phyloP scores from a whole-genome alignment of 2,888 invertebrate genomes.

The Cheilosia grossa region DNA sequence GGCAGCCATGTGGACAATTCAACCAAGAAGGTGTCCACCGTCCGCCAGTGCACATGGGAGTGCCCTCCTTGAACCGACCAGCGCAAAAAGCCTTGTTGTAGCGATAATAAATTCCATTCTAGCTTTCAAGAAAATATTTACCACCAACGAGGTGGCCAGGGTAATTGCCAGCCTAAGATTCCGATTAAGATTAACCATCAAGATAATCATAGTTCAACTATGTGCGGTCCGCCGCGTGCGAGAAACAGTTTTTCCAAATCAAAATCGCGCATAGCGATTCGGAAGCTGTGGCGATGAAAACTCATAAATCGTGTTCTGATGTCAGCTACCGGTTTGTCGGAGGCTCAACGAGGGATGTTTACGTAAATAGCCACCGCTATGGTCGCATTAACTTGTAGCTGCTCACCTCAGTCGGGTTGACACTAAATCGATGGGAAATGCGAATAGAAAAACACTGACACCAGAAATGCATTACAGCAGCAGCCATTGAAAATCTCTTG shows the following conservation, averaged over 20 bases:
- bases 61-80: conserved; percentile 61
- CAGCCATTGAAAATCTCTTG: conserved; percentile 68
- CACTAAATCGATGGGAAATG: conserved; percentile 71
- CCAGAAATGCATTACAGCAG: conserved; percentile 38
- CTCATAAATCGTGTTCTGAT: conserved; percentile 35
- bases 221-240: not conserved
- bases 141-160: conserved; percentile 56
- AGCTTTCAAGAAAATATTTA: conserved; percentile 6
- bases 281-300: conserved; percentile 46
- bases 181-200: conserved; percentile 67
- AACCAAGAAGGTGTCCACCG: conserved; percentile 65
- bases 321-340: conserved; percentile 47
- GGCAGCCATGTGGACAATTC: conserved; percentile 41
- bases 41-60: conserved; percentile 53
- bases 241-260: conserved; percentile 39
- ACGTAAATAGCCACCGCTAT: conserved; percentile 42
- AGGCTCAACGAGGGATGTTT: conserved; percentile 52
- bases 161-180: conserved; percentile 70
- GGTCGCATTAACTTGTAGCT: conserved; percentile 23
- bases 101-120: conserved; percentile 54
- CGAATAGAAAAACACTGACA: conserved; percentile 56
- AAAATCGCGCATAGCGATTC: conserved; percentile 43
- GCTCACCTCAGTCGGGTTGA: conserved; percentile 59
- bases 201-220: conserved; percentile 50
- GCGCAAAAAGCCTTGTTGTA: not conserved